These are phyloP conservation scores for Plectropomus leopardus DNA, from an alignment of 2,113 vertebrate species.

Conservation along the genomic window DNA sequence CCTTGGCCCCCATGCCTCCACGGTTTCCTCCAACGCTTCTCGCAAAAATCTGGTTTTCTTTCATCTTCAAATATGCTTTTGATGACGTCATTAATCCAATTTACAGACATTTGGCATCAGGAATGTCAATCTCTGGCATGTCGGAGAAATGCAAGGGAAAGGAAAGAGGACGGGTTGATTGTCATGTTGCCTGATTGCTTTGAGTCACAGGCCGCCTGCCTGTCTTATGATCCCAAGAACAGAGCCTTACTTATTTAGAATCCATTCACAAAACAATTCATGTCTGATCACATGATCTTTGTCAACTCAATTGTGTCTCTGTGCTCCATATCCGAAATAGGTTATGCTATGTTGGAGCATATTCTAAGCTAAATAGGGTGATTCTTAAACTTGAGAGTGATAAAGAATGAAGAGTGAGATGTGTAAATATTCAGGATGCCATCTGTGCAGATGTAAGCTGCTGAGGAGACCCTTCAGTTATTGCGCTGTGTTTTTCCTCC, in stretches of 20 bases:
- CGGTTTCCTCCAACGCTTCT: conserved; percentile 5
- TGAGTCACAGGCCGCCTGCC: conserved; percentile 44
- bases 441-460: neutral
- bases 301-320: conserved; percentile 10
- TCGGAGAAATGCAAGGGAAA: conserved; percentile 43
- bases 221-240: conserved; percentile 73
- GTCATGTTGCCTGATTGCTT: conserved; percentile 30
- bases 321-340: neutral
- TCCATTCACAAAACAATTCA: conserved; percentile 49
- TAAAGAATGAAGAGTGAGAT: neutral
- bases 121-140: conserved; percentile 4
- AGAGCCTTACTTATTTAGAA: conserved; percentile 57
- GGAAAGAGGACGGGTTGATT: conserved; percentile 41
- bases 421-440: neutral
- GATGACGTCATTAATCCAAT: conserved; percentile 26
- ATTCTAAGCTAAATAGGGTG: neutral
- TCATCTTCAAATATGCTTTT: conserved; percentile 7
- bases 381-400: neutral
- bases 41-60: neutral
- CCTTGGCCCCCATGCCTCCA: neutral
- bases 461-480: neutral
- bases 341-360: neutral
- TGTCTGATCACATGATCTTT: conserved; percentile 58
- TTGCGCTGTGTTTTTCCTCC: conserved; percentile 8
- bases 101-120: conserved; percentile 7